phyloP scores from a whole-genome alignment of 2,888 invertebrate species.

The Tanytarsus gracilentus region DNA sequence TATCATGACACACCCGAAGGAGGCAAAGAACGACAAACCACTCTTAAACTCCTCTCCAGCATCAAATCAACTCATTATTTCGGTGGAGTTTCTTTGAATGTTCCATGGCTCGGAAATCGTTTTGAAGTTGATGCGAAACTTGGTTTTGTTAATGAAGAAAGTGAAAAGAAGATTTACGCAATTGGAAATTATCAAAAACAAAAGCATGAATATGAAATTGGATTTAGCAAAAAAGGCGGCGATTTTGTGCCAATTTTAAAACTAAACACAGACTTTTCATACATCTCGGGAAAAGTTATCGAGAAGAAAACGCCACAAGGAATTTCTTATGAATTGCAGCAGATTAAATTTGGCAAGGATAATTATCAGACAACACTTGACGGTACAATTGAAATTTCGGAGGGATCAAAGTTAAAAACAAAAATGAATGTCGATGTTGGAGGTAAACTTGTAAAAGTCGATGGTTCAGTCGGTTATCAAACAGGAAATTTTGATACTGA shows the following conservation, averaged over 20 bases:
- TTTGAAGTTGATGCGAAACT: constrained; percentile 44
- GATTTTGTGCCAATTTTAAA: constrained; percentile 43
- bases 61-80: constrained; percentile 5
- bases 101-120: background rate
- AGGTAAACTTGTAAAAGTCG: background rate
- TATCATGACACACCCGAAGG: constrained; percentile 19
- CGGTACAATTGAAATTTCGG: constrained; percentile 37
- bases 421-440: constrained; percentile 26
- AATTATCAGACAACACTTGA: constrained; percentile 32
- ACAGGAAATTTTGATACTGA: constrained; percentile 22
- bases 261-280: constrained; percentile 13
- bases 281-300: constrained; percentile 37
- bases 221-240: constrained; percentile 47
- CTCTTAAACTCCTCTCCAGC: constrained; percentile 13
- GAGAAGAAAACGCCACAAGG: constrained; percentile 33
- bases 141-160: constrained; percentile 48
- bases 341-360: constrained; percentile 35
- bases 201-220: constrained; percentile 55
- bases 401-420: constrained; percentile 13
- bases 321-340: constrained; percentile 36
- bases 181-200: constrained; percentile 48
- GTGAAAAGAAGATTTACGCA: constrained; percentile 49
- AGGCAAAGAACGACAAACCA: constrained; percentile 1
- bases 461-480: constrained; percentile 16
- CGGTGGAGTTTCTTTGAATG: background rate